Evolutionary conservation across 2,113 vertebrate species (phyloP).

Genomic region (Kryptolebias marmoratus): DNA sequence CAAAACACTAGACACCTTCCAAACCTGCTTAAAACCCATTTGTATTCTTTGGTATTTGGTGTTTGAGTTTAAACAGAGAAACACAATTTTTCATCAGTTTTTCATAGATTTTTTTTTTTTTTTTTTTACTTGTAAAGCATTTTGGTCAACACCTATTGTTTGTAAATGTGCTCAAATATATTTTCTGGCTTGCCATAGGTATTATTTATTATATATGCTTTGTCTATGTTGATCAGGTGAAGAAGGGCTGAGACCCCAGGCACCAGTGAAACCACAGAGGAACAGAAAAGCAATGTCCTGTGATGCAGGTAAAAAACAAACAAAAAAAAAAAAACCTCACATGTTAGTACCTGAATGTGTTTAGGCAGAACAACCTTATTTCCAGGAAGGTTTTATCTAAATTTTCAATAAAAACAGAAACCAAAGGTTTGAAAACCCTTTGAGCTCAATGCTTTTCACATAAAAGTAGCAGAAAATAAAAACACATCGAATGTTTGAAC

Average conservation of each 20-base stretch:
- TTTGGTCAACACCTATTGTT: too few relatives aligned
- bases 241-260: conserved; percentile 70
- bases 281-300: conserved; percentile 80
- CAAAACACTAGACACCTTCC: too few relatives aligned
- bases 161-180: too few relatives aligned
- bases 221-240: conserved; percentile 60
- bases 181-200: not conserved
- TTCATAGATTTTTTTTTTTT: too few relatives aligned
- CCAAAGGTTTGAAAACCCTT: not conserved
- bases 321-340: too few relatives aligned
- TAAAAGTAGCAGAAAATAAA: not conserved
- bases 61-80: too few relatives aligned
- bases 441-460: not conserved
- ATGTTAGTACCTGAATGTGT: not conserved
- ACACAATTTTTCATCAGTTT: too few relatives aligned
- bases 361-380: not conserved
- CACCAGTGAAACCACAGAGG: conserved; percentile 76
- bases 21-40: too few relatives aligned
- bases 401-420: not conserved
- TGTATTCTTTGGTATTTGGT: too few relatives aligned
- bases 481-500: not conserved
- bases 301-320: conserved; percentile 71
- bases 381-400: not conserved
- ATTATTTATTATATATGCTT: not conserved
- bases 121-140: too few relatives aligned